Percentiles rank a stretch among this genome's conserved stretches.
Evolutionary conservation across 1,140 invertebrate species (phyloP).

Genomic region (Maniola jurtina): DNA sequence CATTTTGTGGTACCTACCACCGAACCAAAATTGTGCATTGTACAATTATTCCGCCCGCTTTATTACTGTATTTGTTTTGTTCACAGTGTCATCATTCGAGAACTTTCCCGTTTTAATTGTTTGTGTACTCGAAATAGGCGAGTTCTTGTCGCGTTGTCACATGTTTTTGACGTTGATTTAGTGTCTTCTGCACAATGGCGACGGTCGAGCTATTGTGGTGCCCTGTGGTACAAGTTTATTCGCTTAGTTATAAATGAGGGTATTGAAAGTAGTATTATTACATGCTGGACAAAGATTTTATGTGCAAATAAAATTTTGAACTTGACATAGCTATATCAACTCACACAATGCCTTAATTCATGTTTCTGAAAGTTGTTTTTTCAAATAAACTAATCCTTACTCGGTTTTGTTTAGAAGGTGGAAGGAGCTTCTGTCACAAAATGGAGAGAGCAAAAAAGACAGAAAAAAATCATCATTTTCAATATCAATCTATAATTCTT

Average conservation of each 20-base stretch:
- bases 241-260: constrained; percentile 21
- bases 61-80: constrained; percentile 5
- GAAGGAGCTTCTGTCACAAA: no score
- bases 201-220: constrained; percentile 17
- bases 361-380: no score
- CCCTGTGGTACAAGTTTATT: constrained; percentile 23
- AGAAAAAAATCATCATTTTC: no score
- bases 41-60: background rate
- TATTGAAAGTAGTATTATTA: constrained; percentile 11
- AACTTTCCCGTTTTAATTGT: constrained; percentile 28
- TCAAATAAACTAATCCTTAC: no score
- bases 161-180: constrained; percentile 29
- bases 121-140: constrained; percentile 23
- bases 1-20: no score
- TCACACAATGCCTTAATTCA: no score
- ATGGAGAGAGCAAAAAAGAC: no score
- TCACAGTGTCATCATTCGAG: constrained; percentile 11
- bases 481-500: no score
- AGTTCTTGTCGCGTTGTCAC: constrained; percentile 24
- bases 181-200: constrained; percentile 25
- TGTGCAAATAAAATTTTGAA: background rate
- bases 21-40: background rate
- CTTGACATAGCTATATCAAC: no score
- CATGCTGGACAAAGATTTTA: constrained; percentile 8
- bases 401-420: no score